Evolutionary conservation across 2,888 invertebrate species (phyloP).

Genomic region (Piscicola geometra): DNA sequence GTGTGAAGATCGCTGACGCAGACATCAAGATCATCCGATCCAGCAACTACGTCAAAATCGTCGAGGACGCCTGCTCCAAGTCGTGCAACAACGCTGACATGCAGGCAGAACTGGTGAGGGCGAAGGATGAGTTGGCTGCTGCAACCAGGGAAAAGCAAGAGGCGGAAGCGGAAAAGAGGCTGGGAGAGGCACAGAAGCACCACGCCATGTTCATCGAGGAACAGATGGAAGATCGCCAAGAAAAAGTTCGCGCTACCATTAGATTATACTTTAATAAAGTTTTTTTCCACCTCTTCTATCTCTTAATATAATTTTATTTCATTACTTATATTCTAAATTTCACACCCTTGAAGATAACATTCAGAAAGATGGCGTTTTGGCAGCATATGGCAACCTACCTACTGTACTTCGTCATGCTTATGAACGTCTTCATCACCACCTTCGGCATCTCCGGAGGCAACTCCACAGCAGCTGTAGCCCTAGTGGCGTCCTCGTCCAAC

Average conservation of each 20-base stretch:
- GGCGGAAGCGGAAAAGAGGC: conserved; percentile 44
- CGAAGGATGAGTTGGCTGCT: conserved; percentile 41
- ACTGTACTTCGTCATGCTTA: conserved; percentile 45
- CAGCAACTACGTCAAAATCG: conserved; percentile 42
- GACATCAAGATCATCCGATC: conserved; percentile 43
- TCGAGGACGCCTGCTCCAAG: conserved; percentile 43
- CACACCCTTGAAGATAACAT: conserved; percentile 38
- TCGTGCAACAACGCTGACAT: conserved; percentile 42
- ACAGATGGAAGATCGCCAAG: conserved; percentile 43
- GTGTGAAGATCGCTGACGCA: conserved; percentile 43
- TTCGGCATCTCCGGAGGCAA: conserved; percentile 45
- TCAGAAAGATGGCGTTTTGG: conserved; percentile 44
- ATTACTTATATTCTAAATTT: not conserved
- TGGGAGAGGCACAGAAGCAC: conserved; percentile 44
- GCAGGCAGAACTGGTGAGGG: conserved; percentile 43
- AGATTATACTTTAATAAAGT: not conserved
- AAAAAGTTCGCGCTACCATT: conserved; percentile 25
- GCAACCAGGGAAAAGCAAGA: conserved; percentile 43
- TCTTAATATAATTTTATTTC: not conserved
- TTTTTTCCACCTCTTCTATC: not conserved
- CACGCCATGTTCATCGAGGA: conserved; percentile 45
- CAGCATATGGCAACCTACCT: conserved; percentile 46
- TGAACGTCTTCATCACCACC: conserved; percentile 46
- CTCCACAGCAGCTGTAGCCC: not conserved
- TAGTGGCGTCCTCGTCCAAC: not conserved